These are phyloP conservation scores for Ciconia boyciana DNA, from an alignment of 2,113 vertebrate genomes.

Conservation along the genomic window DNA sequence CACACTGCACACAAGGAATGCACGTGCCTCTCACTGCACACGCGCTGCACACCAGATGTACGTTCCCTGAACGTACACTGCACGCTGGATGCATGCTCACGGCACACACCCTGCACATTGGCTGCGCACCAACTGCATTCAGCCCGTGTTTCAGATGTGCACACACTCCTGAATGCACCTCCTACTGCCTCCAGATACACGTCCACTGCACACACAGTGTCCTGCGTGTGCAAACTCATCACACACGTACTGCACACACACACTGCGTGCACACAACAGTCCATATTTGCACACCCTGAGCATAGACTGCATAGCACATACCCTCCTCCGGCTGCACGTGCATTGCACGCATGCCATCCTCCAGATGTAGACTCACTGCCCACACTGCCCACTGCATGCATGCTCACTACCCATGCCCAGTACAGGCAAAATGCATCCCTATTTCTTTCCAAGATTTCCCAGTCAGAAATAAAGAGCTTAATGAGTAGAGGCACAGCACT, in stretches of 20 bases:
- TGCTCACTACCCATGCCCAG: not conserved
- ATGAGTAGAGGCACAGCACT: no score
- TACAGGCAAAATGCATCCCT: not conserved
- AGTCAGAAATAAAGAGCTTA: not conserved
- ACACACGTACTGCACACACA: not conserved
- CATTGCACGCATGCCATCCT: not conserved
- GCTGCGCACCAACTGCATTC: not conserved
- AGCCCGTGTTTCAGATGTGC: not conserved
- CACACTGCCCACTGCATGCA: not conserved
- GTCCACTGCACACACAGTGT: not conserved
- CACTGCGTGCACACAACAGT: not conserved
- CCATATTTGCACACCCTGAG: not conserved
- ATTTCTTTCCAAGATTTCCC: not conserved
- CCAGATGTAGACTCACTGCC: not conserved
- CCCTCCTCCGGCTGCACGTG: not conserved
- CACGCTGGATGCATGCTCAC: not conserved
- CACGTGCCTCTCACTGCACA: fast-evolving
- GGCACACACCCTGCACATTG: fast-evolving
- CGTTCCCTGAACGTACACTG: not conserved
- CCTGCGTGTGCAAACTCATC: not conserved
- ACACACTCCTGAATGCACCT: no score
- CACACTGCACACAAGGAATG: no score
- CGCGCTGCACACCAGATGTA: no score
- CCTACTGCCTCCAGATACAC: not conserved
- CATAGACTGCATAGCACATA: fast-evolving